Conservation (phyloP, 2,888 invertebrate species). For the Dyspetes luteomarginatus region DNA sequence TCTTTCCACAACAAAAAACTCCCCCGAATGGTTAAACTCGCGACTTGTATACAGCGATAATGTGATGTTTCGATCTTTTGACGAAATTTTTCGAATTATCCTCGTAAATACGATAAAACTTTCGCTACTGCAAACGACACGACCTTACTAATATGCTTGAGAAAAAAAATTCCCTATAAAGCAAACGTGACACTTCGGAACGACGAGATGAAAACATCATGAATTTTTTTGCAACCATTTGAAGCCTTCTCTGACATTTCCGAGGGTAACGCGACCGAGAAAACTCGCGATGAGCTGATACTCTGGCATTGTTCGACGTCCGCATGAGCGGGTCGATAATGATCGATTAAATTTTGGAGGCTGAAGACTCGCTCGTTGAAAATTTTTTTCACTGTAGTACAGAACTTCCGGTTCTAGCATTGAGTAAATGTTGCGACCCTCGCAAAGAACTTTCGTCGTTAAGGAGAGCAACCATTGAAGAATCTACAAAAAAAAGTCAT, state of each 20-base stretch:
- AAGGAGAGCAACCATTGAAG: conserved; percentile 90
- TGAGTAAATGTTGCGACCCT: conserved; percentile 83
- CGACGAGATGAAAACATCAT: conserved; percentile 33
- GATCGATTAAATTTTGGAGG: conserved; percentile 58
- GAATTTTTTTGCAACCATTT: conserved; percentile 86
- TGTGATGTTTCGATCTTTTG: not conserved
- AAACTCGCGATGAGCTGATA: conserved; percentile 90
- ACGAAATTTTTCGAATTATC: not conserved
- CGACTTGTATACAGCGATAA: not conserved
- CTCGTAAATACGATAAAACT: not conserved
- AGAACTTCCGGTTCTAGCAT: conserved; percentile 51
- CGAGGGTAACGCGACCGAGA: conserved; percentile 86
- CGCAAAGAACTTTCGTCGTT: conserved; percentile 90
- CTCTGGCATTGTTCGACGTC: conserved; percentile 88
- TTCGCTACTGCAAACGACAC: conserved; percentile 24
- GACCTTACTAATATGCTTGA: conserved; percentile 16
- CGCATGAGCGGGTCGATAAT: conserved; percentile 78
- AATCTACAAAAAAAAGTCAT: conserved; percentile 84
- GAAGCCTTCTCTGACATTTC: conserved; percentile 86
- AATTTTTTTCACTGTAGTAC: conserved; percentile 27
- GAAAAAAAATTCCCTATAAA: conserved; percentile 12
- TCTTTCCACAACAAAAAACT: conserved; percentile 10
- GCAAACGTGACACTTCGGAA: not conserved
- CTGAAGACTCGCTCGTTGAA: conserved; percentile 27
- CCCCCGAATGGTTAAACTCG: conserved; percentile 9